Base-by-base conservation (phyloP, 2,797 vertebrate genomes). In the Crenuchus spilurus region DNA sequence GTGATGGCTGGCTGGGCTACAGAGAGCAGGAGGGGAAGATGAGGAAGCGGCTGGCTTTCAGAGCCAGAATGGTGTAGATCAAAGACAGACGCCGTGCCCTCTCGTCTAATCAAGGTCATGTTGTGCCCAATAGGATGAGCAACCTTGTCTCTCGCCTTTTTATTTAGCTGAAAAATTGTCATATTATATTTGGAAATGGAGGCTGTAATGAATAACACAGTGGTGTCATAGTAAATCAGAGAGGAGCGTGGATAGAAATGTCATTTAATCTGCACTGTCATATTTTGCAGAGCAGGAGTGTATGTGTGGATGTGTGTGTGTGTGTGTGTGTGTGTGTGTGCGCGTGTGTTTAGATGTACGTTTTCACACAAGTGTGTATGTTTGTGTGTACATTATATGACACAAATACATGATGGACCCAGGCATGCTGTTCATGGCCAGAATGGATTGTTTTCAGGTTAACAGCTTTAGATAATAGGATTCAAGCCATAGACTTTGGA, bases 1-100 rank as follows among this genome's bases (percentile, higher is more conserved):
- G 88, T 92, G 89, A 91, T 92, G 89, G 89, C 84, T 87, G 83
- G 87, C 87, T 87, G 18, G 22, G 72, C 60, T 71, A 55, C 37
- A 61, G 65, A 55, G 82, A 87, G 83, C 51, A 70, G 57, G 61
- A 77, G 80, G 39, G 52, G 51, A 54, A 18, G 61, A 74, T 71
- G 46, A 73, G 51, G 46, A 72, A 76, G 57, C 68, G 30, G 63
- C 63, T 41, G 46, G 26, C 71, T 65, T 39, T 75, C 26, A 31
- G 66, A 74, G 72, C 61, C 55, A 55, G 72, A 72, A 76, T 72
- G 30, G 67, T 48, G 57, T 61, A 52, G 58, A 57, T 78, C 65
- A 76, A 75, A 75, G 42, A 58, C 75, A 76, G 70, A 76, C 57
- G 49, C 61, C 42, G 42, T 65, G 74, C 75, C 66, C 74, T 78